These are phyloP conservation scores for Rhinolophus ferrumequinum DNA, from an alignment of 2,113 vertebrate species.

Conservation along the genomic window DNA sequence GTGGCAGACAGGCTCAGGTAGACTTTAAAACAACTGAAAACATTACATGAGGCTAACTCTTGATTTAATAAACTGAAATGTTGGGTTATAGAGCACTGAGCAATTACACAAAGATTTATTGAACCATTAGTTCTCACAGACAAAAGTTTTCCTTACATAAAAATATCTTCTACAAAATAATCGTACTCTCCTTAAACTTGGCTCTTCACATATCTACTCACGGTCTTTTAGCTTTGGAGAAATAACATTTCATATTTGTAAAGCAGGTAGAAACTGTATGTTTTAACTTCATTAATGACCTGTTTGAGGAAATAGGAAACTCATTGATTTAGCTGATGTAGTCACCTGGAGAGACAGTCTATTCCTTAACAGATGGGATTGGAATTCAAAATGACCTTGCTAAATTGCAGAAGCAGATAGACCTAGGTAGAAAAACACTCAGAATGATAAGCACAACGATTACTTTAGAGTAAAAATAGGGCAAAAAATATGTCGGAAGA, in stretches of 20 bases:
- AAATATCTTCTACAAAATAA: background rate
- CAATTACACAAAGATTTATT: constrained; percentile 40
- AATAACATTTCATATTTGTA: background rate
- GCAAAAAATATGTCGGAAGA: background rate
- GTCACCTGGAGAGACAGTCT: constrained; percentile 40
- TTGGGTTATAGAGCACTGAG: background rate
- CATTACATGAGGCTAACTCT: background rate
- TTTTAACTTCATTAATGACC: constrained; percentile 47
- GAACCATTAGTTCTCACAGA: constrained; percentile 6
- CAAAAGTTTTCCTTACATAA: constrained; percentile 3
- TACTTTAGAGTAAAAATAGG: constrained; percentile 31
- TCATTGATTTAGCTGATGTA: constrained; percentile 48
- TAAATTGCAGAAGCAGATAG: background rate
- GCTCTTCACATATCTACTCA: background rate
- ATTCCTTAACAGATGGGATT: constrained; percentile 1
- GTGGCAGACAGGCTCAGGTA: background rate
- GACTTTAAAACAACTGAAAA: background rate
- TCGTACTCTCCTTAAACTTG: background rate
- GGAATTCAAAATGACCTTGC: constrained; percentile 65
- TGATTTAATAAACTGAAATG: constrained; percentile 35
- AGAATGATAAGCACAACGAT: constrained; percentile 39
- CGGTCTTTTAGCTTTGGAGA: background rate
- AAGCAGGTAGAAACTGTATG: background rate
- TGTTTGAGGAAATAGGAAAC: constrained; percentile 34
- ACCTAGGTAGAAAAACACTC: background rate